Evolutionary conservation across 1,140 invertebrate genomes (phyloP), one percentile per base, ranked within the genome.

Genomic region (Asobara japonica): DNA sequence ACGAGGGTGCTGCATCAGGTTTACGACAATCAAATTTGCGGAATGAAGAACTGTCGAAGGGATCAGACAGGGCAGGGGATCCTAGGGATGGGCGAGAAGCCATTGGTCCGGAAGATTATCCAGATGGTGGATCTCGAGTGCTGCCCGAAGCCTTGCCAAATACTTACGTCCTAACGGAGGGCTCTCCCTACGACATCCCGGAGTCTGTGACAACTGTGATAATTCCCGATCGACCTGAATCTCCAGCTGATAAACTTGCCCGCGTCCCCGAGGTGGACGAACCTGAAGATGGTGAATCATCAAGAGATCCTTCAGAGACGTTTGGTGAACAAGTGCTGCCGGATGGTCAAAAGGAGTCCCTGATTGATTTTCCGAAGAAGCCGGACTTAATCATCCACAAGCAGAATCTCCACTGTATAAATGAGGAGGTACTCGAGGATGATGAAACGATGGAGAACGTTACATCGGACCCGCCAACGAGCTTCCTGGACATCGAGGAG

Each of bases 191-290:
- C 56, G 84, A 86, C 7, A 87, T 87, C 41, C 86, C 86, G 6
- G 84, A 87, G 62, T 77, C 77, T 0, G 81, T 87, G 0, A 86
- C 83, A 3, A 87, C 85, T 0, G 84, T 87, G 0, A 82, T 87
- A 51, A 84, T 87, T 29, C 84, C 86, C 0, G 82, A 84, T 0
- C 79, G 45, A 0, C 74, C 79, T 4, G 60, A 74, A 6, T 77
- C 74, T 0, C 74, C 80, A 6, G 71, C 13, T 29, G 20, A 29
- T 29, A 36, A 18, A n/a, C 18, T 61, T 20, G 30, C 51, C 10
- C 36, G 38, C 13, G 33, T 27, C 16, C 31, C 22, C 2, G 38
- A 69, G 27, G 48, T n/a, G 3, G 48, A 20, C 7, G 69, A 65
- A 20, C 2, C 22, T 56, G 27, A 71, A n/a, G 20, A 65, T 18